These are phyloP conservation scores for Graphium colonna DNA, from an alignment of 2,888 invertebrate species.

Conservation along the genomic window DNA sequence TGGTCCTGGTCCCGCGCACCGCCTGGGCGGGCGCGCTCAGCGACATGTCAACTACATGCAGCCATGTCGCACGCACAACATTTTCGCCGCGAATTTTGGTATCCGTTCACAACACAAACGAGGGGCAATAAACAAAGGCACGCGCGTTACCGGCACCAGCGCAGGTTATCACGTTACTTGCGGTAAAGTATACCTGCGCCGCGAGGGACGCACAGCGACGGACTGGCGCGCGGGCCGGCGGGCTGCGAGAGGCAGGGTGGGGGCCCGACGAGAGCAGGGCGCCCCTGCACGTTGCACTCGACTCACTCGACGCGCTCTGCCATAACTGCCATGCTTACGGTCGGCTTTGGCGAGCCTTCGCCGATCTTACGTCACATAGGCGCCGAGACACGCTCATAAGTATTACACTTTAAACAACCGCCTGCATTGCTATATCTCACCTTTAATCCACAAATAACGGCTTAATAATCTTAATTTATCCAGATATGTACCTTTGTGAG, in stretches of 20 bases:
- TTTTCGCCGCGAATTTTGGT: constrained; percentile 51
- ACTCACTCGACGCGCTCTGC: constrained; percentile 52
- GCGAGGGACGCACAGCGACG: constrained; percentile 72
- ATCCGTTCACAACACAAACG: constrained; percentile 44
- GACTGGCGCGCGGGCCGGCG: constrained; percentile 57
- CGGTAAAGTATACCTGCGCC: constrained; percentile 59
- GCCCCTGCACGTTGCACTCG: constrained; percentile 68
- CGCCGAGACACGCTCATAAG: constrained; percentile 32
- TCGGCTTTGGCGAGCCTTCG: constrained; percentile 39
- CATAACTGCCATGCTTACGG: constrained; percentile 32
- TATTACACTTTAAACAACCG: neutral
- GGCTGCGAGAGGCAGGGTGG: constrained; percentile 59
- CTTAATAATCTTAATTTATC: no score
- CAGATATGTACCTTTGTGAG: no score
- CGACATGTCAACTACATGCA: constrained; percentile 76
- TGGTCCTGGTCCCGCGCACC: constrained; percentile 83
- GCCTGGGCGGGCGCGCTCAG: constrained; percentile 75
- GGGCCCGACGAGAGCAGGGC: constrained; percentile 58
- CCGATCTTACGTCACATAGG: constrained; percentile 37
- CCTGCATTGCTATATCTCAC: neutral
- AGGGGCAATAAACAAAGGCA: constrained; percentile 64
- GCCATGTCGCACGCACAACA: constrained; percentile 61
- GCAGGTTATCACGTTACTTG: constrained; percentile 43
- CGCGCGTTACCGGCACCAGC: constrained; percentile 56
- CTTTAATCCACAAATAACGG: neutral